A percentile compares a stretch with the other conserved stretches of the same genome.
phyloP scores from a whole-genome alignment of 2,113 vertebrate species.

The Brachypteracias leptosomus region DNA sequence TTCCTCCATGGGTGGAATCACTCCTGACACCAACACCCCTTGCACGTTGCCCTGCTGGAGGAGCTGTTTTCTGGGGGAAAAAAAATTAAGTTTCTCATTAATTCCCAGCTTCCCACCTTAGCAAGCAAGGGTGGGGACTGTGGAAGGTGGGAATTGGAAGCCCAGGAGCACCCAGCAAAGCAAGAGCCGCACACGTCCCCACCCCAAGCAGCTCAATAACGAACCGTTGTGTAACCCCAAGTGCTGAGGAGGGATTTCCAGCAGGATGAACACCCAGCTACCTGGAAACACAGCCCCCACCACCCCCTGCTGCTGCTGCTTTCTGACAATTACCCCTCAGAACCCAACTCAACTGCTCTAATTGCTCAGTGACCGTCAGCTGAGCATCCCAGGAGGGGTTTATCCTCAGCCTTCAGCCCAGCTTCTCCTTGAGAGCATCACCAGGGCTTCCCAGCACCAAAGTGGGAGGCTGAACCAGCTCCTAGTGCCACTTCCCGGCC shows the following conservation, averaged over 20 bases:
- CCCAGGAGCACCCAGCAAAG: background rate
- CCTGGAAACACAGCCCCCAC: background rate
- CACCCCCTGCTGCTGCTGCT: background rate
- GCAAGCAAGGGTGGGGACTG: background rate
- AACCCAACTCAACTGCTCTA: background rate
- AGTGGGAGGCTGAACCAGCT: too few relatives aligned
- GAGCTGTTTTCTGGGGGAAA: too few relatives aligned
- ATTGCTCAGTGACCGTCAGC: background rate
- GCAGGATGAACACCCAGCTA: background rate
- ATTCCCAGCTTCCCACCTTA: background rate
- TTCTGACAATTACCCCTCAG: background rate
- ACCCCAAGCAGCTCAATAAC: background rate
- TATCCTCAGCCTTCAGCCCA: background rate
- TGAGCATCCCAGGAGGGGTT: background rate
- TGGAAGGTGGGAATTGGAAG: background rate
- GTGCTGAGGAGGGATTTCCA: background rate
- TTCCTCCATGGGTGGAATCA: background rate
- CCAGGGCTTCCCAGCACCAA: background rate
- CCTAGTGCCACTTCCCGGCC: background rate
- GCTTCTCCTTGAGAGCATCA: background rate
- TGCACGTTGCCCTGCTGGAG: too few relatives aligned
- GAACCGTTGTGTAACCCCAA: background rate
- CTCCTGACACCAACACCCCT: too few relatives aligned
- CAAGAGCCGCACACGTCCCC: background rate
- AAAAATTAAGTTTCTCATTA: too few relatives aligned